Evolutionary conservation across 2,797 vertebrate species (phyloP).

Genomic region (Apogon talboti): DNA sequence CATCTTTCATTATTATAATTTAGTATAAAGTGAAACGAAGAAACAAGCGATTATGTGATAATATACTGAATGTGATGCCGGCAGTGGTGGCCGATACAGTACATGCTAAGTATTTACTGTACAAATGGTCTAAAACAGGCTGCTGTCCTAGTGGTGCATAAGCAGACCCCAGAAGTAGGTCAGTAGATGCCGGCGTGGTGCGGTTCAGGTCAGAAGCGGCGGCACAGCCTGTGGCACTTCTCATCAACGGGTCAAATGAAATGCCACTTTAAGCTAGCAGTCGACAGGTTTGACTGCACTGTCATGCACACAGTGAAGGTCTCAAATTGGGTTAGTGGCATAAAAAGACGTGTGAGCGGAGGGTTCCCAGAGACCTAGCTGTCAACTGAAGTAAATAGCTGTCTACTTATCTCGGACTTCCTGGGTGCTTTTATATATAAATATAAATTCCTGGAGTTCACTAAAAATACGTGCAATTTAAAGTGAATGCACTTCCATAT

Average conservation of each 20-base stretch:
- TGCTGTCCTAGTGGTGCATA: slow-evolving; percentile 40
- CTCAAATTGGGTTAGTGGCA: slow-evolving; percentile 30
- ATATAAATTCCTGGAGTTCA: background rate
- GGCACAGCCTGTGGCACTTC: slow-evolving; percentile 53
- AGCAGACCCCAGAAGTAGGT: slow-evolving; percentile 73
- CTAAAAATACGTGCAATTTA: background rate
- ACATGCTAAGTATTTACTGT: slow-evolving; percentile 31
- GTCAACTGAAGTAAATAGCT: slow-evolving; percentile 39
- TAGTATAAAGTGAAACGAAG: slow-evolving; percentile 1
- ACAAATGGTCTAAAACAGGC: slow-evolving; percentile 37
- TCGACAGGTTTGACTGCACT: slow-evolving; percentile 38
- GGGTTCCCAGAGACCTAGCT: slow-evolving; percentile 34
- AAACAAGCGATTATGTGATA: background rate
- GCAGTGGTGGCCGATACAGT: slow-evolving; percentile 4
- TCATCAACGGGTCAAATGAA: slow-evolving; percentile 56
- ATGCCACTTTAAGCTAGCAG: slow-evolving; percentile 46
- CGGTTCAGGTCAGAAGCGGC: slow-evolving; percentile 55
- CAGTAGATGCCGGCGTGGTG: slow-evolving; percentile 59
- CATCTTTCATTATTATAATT: background rate
- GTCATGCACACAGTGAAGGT: slow-evolving; percentile 12
- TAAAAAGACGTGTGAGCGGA: slow-evolving; percentile 29
- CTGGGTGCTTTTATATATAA: slow-evolving; percentile 16
- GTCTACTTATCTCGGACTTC: slow-evolving; percentile 27
- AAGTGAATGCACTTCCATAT: background rate
- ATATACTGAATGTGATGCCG: background rate